Evolutionary conservation across 2,797 vertebrate species (phyloP), one percentile per base, ranked within the genome.

Genomic region (Sebastes minor): DNA sequence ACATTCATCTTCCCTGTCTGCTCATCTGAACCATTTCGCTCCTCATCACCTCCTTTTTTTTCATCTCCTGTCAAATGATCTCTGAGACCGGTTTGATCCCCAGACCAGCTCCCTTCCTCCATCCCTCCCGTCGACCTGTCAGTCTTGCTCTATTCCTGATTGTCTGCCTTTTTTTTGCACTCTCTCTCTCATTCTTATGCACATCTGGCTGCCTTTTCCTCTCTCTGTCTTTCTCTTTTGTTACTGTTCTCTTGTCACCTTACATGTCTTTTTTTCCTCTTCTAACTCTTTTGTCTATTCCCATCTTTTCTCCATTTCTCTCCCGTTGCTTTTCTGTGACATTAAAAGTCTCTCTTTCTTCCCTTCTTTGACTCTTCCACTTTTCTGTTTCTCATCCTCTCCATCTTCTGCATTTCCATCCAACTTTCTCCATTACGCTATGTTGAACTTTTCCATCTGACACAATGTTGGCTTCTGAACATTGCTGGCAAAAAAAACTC

Each of bases 51-150:
- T 82, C 46, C 74, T 84, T 91, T 93, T 46, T 91, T 92, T 91
- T 90, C 88, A 92, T 93, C 92, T 92, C 70, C 78, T 88, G 88
- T 94, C 93, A 94, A 88, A 94, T 91, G 89, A 92, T 91, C 92
- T 92, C 78, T 72, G 87, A 87, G 90, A 89, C 88, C 49, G 76
- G 86, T 90, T 91, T 93, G 88, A 94, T 93, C 91, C 90, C 86
- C 83, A 82, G 84, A 90, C 90, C 89, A 71, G 32, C 90, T 86
- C 73, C 82, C 80, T 77, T 80, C 46, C 78, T 66, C 86, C 78
- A 60, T 46, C 74, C 67, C 81, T 72, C 69, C 76, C 57, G 59
- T 82, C 30, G 38, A 72, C 85, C 82, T 85, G 89, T 93, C 89
- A 87, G 62, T 84, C 82, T 90, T 49, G 9, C 76, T 84, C 74